Evolutionary conservation across 2,888 invertebrate genomes (phyloP).

Genomic region (Conchocele bisecta): DNA sequence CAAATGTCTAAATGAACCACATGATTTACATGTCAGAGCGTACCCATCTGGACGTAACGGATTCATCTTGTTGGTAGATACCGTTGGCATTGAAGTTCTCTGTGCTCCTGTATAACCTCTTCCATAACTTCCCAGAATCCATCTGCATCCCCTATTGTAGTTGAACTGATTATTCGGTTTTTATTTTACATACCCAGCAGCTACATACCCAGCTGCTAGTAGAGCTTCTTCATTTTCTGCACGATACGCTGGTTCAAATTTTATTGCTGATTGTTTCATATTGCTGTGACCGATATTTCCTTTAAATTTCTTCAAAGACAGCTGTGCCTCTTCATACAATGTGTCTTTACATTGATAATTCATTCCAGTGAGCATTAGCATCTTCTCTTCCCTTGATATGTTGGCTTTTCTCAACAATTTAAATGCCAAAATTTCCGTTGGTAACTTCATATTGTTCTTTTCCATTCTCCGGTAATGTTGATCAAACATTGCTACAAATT

Average conservation of each 20-base stretch:
- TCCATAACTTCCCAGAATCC: no score
- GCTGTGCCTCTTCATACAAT: constrained; percentile 29
- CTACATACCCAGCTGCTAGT: constrained; percentile 10
- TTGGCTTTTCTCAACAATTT: constrained; percentile 45
- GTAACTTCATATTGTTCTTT: constrained; percentile 56
- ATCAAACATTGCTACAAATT: constrained; percentile 50
- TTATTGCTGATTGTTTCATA: no score
- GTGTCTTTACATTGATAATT: constrained; percentile 24
- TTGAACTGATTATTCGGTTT: no score
- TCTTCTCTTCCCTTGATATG: constrained; percentile 47
- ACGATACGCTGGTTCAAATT: constrained; percentile 34
- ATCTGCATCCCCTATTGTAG: not conserved
- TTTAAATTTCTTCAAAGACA: constrained; percentile 37
- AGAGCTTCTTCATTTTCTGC: constrained; percentile 15
- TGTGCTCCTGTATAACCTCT: no score
- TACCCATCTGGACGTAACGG: constrained; percentile 19
- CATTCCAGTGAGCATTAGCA: constrained; percentile 42
- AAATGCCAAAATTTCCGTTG: constrained; percentile 54
- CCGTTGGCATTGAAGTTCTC: no score
- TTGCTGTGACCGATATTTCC: no score
- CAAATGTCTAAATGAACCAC: constrained; percentile 43
- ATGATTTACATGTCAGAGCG: constrained; percentile 26
- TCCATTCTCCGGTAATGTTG: constrained; percentile 49
- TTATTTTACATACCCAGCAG: not conserved
- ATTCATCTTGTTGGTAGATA: constrained; percentile 18